phyloP scores from a whole-genome alignment of 2,888 invertebrate species.

The Keiferia lycopersicella region DNA sequence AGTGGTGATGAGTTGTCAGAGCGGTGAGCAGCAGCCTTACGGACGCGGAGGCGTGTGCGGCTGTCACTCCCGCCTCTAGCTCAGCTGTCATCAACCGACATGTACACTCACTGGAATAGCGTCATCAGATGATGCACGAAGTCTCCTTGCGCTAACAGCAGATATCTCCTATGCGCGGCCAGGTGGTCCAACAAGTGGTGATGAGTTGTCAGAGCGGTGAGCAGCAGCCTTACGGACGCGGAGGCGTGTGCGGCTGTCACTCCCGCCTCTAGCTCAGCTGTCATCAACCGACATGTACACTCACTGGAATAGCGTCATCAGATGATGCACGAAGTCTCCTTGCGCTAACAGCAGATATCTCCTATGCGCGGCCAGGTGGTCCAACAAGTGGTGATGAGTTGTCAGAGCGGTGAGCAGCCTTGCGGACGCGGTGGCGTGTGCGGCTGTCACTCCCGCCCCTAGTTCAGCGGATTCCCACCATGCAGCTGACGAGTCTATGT shows the following conservation, averaged over 20 bases:
- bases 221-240: conserved; percentile 85
- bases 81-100: background rate
- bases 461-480: conserved; percentile 83
- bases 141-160: conserved; percentile 98
- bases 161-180: conserved; percentile 93
- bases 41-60: no score
- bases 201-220: conserved; percentile 92
- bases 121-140: conserved; percentile 97
- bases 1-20: conserved; percentile 91
- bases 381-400: conserved; percentile 92
- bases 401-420: conserved; percentile 93
- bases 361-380: conserved; percentile 94
- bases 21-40: conserved; percentile 89
- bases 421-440: conserved; percentile 92
- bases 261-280: no score
- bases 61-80: no score
- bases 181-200: conserved; percentile 95
- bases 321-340: conserved; percentile 96
- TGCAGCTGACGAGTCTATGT: conserved; percentile 38
- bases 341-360: conserved; percentile 96
- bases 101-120: conserved; percentile 87
- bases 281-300: conserved; percentile 45
- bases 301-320: conserved; percentile 95
- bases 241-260: no score
- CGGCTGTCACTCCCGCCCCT: conserved; percentile 89